phyloP scores from a whole-genome alignment of 2,888 invertebrate species.

The Malthinus seriepunctatus region DNA sequence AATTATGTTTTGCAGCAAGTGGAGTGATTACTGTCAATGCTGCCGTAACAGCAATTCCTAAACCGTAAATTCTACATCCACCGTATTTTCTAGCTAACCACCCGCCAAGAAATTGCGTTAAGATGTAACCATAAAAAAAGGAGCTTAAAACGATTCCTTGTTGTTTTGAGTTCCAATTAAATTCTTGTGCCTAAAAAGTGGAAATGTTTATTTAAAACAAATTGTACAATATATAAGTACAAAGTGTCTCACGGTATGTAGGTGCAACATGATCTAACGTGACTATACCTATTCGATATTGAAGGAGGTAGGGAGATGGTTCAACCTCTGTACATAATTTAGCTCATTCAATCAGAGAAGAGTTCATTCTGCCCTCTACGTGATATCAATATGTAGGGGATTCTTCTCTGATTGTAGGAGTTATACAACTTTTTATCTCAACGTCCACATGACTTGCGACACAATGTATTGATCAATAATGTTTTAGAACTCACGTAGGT shows the following conservation, averaged over 20 bases:
- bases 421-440: conserved; percentile 17
- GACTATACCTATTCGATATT: no score
- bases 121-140: conserved; percentile 88
- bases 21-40: conserved; percentile 82
- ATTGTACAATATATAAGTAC: conserved; percentile 79
- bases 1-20: conserved; percentile 71
- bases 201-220: conserved; percentile 73
- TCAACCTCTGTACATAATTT: no score
- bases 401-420: no score
- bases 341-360: no score
- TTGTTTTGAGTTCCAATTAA: conserved; percentile 77
- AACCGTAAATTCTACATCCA: conserved; percentile 80
- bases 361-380: conserved; percentile 79
- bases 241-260: no score
- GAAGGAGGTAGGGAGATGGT: no score
- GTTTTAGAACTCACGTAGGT: conserved; percentile 56
- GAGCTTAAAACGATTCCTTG: conserved; percentile 82
- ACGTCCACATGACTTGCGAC: no score
- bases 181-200: conserved; percentile 68
- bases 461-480: no score
- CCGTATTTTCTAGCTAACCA: conserved; percentile 83
- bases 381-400: conserved; percentile 79
- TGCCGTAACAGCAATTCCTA: conserved; percentile 80
- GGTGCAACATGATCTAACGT: no score
- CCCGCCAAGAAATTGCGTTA: conserved; percentile 83